Conservation (phyloP, 2,113 vertebrate genomes). For the Gnathonemus echidnorhynchus region DNA sequence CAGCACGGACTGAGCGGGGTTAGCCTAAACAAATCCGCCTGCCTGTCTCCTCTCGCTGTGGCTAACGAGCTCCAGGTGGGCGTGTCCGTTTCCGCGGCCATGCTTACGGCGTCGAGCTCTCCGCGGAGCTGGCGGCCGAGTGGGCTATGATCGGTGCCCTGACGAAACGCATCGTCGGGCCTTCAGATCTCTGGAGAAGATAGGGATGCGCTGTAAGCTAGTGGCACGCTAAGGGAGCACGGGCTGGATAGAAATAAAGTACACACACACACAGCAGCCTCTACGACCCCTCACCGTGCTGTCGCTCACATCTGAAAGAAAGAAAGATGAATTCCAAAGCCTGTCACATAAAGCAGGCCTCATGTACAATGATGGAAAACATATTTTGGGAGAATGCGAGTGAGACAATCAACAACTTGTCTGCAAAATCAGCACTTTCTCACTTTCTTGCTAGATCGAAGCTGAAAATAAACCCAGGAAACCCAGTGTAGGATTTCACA, state of each 20-base stretch:
- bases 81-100: background rate
- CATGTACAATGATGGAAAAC: background rate
- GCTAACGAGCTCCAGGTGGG: constrained; percentile 56
- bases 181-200: background rate
- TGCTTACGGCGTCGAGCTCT: background rate
- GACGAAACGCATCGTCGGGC: background rate
- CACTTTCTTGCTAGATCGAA: background rate
- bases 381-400: background rate
- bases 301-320: background rate
- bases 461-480: constrained; percentile 10
- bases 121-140: background rate
- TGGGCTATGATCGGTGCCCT: background rate
- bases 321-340: background rate
- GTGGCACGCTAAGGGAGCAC: too few species aligned
- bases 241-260: background rate
- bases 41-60: constrained; percentile 48
- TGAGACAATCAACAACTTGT: constrained; percentile 9
- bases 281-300: background rate
- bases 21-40: constrained; percentile 54
- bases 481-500: background rate
- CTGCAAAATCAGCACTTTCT: background rate
- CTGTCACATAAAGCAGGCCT: background rate
- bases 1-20: constrained; percentile 40
- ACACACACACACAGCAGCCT: background rate
- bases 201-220: background rate